These are phyloP conservation scores for Hololepta plana DNA, from an alignment of 2,888 invertebrate genomes.

Conservation along the genomic window DNA sequence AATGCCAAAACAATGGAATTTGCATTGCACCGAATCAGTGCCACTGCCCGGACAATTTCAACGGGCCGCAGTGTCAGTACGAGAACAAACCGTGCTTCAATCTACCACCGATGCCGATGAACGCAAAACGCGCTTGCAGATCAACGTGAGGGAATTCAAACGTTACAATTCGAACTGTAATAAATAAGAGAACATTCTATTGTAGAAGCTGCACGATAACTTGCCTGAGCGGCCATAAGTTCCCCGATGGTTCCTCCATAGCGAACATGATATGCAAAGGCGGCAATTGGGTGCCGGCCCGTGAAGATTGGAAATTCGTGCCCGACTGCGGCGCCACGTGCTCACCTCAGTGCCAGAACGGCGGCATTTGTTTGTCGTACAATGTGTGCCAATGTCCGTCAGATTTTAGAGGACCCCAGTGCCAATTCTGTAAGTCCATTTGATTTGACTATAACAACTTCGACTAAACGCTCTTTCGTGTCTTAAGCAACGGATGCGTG, in stretches of 20 bases:
- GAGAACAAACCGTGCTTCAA: slow-evolving; percentile 54
- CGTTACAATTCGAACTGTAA: slow-evolving; percentile 1
- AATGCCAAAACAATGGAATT: slow-evolving; percentile 65
- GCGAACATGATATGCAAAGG: slow-evolving; percentile 49
- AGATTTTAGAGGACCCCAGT: slow-evolving; percentile 49
- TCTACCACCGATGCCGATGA: slow-evolving; percentile 44
- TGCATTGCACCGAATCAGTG: slow-evolving; percentile 61
- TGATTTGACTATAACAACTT: slow-evolving; percentile 2
- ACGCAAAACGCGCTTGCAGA: slow-evolving; percentile 42
- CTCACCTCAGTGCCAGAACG: slow-evolving; percentile 57
- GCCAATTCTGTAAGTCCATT: slow-evolving; percentile 40
- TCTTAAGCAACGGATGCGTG: slow-evolving; percentile 39
- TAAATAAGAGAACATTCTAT: neutral
- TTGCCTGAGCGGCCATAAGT: slow-evolving; percentile 47
- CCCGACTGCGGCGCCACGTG: slow-evolving; percentile 58
- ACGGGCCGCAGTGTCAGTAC: slow-evolving; percentile 56
- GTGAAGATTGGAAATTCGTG: slow-evolving; percentile 39
- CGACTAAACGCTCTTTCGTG: slow-evolving; percentile 2
- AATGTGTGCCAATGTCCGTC: slow-evolving; percentile 65
- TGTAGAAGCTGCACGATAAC: slow-evolving; percentile 47
- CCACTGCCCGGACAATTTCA: slow-evolving; percentile 51
- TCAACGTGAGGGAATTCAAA: slow-evolving; percentile 41
- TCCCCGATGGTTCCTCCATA: slow-evolving; percentile 50
- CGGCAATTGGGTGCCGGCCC: slow-evolving; percentile 51
- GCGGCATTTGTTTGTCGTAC: slow-evolving; percentile 60